These are phyloP conservation scores for Pterobdella sp. DNA, from an alignment of 2,888 invertebrate species.

Conservation along the genomic window DNA sequence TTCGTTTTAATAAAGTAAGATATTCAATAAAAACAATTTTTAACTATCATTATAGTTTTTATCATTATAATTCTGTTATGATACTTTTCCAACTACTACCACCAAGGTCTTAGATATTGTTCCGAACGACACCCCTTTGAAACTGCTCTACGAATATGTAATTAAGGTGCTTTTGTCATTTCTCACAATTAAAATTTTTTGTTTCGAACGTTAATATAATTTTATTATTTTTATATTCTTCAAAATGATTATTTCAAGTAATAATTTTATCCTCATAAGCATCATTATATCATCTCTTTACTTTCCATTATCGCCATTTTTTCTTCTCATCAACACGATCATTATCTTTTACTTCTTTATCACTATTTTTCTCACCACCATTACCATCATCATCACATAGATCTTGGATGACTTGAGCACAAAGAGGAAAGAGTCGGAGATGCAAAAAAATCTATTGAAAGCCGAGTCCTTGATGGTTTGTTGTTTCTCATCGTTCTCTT, in stretches of 20 bases:
- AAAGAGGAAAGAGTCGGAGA: conserved; percentile 9
- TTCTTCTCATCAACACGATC: not conserved
- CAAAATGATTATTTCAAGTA: not conserved
- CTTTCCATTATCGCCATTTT: no score
- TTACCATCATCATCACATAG: not conserved
- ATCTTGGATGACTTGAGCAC: not conserved
- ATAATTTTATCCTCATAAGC: not conserved
- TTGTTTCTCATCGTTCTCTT: no score
- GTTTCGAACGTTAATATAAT: not conserved
- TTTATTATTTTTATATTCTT: not conserved
- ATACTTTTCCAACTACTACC: no score
- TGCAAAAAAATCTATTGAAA: not conserved
- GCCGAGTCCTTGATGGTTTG: conserved; percentile 6
- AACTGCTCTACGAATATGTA: not conserved
- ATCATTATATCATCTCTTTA: no score
- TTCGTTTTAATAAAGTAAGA: not conserved
- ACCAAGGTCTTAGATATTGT: conserved; percentile 65
- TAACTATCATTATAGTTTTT: not conserved
- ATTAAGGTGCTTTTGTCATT: not conserved
- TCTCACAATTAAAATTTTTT: not conserved
- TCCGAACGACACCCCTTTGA: conserved; percentile 63
- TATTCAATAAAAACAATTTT: conserved; percentile 4
- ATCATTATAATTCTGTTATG: not conserved
- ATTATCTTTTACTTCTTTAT: not conserved
- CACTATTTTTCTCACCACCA: not conserved